phyloP scores from a whole-genome alignment of 30 jellyfish, hydroid and myxozoan genomes.

The Aurelia aurita complex sp. Pacific region DNA sequence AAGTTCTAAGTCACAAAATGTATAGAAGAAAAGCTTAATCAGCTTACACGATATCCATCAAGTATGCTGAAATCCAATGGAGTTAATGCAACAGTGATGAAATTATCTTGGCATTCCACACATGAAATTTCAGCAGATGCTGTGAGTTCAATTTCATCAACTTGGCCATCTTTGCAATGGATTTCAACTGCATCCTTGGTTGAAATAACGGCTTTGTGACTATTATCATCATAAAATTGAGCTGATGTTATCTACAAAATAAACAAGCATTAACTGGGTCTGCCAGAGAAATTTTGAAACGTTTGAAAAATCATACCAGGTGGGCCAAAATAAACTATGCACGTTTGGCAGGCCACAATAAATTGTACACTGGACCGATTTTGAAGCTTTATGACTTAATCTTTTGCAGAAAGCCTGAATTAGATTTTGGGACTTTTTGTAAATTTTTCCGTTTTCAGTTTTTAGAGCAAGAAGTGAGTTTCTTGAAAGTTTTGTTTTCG shows the following conservation, averaged over 20 bases:
- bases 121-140: constrained; percentile 71
- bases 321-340: too few relatives aligned
- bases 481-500: too few relatives aligned
- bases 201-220: constrained; percentile 10
- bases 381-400: too few relatives aligned
- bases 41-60: constrained; percentile 82
- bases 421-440: too few relatives aligned
- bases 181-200: constrained; percentile 33
- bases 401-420: too few relatives aligned
- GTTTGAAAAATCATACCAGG: too few relatives aligned
- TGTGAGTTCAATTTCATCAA: constrained; percentile 33
- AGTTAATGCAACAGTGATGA: constrained; percentile 37
- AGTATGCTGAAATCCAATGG: constrained; percentile 73
- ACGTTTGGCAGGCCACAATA: too few relatives aligned
- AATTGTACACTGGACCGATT: too few relatives aligned
- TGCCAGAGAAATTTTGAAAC: too few relatives aligned
- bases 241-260: constrained; percentile 13
- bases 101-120: constrained; percentile 15
- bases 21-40: background rate
- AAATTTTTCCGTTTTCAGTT: too few relatives aligned
- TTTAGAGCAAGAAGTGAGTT: too few relatives aligned
- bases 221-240: constrained; percentile 11
- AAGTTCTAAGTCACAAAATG: too few relatives aligned
- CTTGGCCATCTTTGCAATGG: constrained; percentile 23
- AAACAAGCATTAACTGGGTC: background rate